Conservation (phyloP, 2,113 vertebrate genomes). For the Oriolus oriolus region DNA sequence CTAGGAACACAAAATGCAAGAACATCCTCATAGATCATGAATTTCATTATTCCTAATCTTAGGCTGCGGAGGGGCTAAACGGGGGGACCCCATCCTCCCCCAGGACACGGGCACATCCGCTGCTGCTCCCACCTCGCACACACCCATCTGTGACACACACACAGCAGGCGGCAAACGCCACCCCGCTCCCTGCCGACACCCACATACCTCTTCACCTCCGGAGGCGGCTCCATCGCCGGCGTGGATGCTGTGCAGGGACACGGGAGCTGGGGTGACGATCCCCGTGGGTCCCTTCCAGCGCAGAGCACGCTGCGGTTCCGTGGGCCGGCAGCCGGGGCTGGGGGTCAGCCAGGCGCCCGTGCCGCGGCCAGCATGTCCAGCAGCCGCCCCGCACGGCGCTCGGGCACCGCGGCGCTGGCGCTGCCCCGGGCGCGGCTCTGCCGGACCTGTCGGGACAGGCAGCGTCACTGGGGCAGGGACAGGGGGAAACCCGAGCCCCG, state of each 20-base stretch:
- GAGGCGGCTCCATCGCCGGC: not conserved
- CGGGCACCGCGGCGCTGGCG: not conserved
- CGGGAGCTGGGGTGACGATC: not conserved
- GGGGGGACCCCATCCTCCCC: not conserved
- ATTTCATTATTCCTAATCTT: not conserved
- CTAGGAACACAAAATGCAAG: not conserved
- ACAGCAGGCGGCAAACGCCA: accelerated
- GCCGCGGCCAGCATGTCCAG: not conserved
- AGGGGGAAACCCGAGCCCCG: conserved; percentile 12
- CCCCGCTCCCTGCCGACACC: not conserved
- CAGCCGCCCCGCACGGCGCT: not conserved
- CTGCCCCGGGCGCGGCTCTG: not conserved
- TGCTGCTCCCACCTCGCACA: not conserved
- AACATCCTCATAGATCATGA: not conserved
- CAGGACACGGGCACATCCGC: not conserved
- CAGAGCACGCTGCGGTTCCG: accelerated
- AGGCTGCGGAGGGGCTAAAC: not conserved
- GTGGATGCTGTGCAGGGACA: accelerated
- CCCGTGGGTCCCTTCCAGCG: not conserved
- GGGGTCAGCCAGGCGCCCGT: not conserved
- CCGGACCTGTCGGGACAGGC: not conserved
- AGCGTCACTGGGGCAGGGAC: not conserved
- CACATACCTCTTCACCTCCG: not conserved
- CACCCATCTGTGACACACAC: accelerated
- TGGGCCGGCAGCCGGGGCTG: not conserved